Evolutionary conservation across 2,888 invertebrate species (phyloP).

Genomic region (Pocota personata): DNA sequence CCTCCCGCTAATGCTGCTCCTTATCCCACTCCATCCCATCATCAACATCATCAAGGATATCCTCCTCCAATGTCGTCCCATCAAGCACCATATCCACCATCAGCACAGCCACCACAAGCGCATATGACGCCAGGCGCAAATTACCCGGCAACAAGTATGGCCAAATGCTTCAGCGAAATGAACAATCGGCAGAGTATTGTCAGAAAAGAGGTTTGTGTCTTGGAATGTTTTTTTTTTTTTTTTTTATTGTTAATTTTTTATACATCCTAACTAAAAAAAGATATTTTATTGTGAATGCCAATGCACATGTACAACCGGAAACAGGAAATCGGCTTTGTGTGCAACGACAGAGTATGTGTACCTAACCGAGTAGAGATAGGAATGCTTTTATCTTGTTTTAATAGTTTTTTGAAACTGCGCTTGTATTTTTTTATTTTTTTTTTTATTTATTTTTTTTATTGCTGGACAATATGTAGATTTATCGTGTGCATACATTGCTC

Average conservation of each 20-base stretch:
- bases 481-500: conserved; percentile 25
- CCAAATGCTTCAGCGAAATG: conserved; percentile 78
- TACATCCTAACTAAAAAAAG: conserved; percentile 12
- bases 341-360: conserved; percentile 60
- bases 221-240: conserved; percentile 46
- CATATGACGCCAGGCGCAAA: conserved; percentile 75
- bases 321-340: conserved; percentile 65
- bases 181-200: conserved; percentile 77
- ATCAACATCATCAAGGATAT: conserved; percentile 61
- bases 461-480: conserved; percentile 58
- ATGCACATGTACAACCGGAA: conserved; percentile 45
- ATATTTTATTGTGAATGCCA: conserved; percentile 1
- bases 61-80: conserved; percentile 31
- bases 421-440: conserved; percentile 36
- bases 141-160: conserved; percentile 77
- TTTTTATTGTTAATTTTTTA: conserved; percentile 14
- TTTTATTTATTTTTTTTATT: conserved; percentile 46
- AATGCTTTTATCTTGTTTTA: neutral
- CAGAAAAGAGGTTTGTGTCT: conserved; percentile 80
- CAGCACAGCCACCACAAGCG: conserved; percentile 45
- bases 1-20: conserved; percentile 59
- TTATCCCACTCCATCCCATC: conserved; percentile 76
- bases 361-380: neutral
- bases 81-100: conserved; percentile 66
- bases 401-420: conserved; percentile 2